Percentiles rank a stretch among this genome's conserved stretches.
These are phyloP conservation scores for Acrocephalus scirpaceus DNA, from an alignment of 2,797 vertebrate genomes.

Conservation along the genomic window DNA sequence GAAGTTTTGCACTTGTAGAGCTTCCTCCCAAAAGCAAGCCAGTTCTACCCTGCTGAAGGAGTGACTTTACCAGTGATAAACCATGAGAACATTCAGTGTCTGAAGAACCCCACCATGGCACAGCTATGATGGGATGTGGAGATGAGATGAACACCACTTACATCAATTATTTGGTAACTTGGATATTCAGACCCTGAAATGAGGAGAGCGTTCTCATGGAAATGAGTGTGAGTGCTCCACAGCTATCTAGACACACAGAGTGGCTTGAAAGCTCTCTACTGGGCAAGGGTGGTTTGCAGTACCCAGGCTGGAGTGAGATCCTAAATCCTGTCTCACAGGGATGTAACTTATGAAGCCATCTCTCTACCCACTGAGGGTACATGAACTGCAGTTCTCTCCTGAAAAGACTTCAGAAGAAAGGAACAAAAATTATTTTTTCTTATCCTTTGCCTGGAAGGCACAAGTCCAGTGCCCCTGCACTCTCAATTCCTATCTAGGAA, in stretches of 20 bases:
- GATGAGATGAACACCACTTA: neutral
- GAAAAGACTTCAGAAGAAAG: neutral
- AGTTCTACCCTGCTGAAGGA: neutral
- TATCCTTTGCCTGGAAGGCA: neutral
- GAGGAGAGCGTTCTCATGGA: neutral
- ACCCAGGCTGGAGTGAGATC: neutral
- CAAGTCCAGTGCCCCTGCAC: neutral
- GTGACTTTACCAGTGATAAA: neutral
- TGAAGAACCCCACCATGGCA: neutral
- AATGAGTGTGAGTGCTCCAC: neutral
- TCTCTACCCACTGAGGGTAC: neutral
- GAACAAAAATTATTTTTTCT: neutral
- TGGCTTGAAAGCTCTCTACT: neutral
- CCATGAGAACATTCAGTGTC: neutral
- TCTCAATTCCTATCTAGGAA: neutral
- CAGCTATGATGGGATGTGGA: neutral
- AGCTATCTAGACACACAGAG: neutral
- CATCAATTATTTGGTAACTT: fast-evolving
- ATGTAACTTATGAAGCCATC: neutral
- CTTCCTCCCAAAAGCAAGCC: neutral
- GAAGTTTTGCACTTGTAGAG: neutral
- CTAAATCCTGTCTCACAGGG: neutral
- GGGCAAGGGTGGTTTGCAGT: neutral
- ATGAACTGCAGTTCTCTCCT: neutral
- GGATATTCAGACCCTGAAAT: neutral